Evolutionary conservation across 1,140 invertebrate genomes (phyloP), one percentile per base, ranked within the genome.

Genomic region (Rhagoletis zephyria): DNA sequence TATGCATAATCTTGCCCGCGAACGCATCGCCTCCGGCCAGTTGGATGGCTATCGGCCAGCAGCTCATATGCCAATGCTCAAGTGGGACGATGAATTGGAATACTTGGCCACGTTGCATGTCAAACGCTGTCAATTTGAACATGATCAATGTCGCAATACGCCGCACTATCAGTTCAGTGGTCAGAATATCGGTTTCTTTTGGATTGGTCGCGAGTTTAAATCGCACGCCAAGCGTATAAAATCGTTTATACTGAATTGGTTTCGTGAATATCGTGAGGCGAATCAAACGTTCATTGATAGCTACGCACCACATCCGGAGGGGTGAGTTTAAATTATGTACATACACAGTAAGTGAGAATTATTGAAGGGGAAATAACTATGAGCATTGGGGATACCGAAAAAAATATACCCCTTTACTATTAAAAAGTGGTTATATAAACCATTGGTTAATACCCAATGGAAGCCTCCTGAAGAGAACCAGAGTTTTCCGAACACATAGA

Each of bases 111-210:
- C 65, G 16, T 86, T 93, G 48, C 91, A 93, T 85, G 91, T 88
- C 7, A 90, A 89, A 64, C 89, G 90, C 6, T 93, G 92, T 10
- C 90, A 88, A 14, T 92, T 93, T 16, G 90, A 87, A 4, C 92
- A 93, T 87, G 92, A 93, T 88, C 64, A 89, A 63, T 93, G 92
- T 87, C 89, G 91, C 19, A 93, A 92, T 87, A 92, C 92, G 16
- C 88, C 87, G 7, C 88, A 87, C 6, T 92, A 87, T 85, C 74
- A 70, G n/a, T 89, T 88, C 10, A 91, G 91, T 65, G 92, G 92
- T 2, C 92, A 93, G 74, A 93, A 93, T 87, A 91, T 93, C 48
- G 91, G 90, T 2, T 91, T 91, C 88, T 91, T 91, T 81, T 92
- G 90, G 90, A 92, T 91, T 81, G 90, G 89, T 30, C 89, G 90